Conservation (phyloP, 2,797 vertebrate genomes). For the Sebastes melanostomus region DNA sequence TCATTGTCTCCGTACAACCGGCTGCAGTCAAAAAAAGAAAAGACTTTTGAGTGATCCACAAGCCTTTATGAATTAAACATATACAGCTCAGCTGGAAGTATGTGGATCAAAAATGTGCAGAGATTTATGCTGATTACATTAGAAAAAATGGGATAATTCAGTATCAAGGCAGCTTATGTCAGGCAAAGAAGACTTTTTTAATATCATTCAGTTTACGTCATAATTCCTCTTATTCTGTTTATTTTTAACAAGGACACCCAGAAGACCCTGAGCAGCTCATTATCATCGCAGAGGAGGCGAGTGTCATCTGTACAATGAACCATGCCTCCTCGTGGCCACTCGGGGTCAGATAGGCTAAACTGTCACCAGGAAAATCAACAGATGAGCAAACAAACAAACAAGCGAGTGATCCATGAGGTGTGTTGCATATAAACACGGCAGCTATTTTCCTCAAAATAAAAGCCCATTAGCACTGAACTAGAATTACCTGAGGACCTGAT, state of each 20-base stretch:
- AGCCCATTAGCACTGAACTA: not conserved
- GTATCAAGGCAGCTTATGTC: conserved; percentile 11
- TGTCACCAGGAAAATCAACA: not conserved
- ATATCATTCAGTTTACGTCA: conserved; percentile 13
- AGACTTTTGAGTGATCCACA: conserved; percentile 44
- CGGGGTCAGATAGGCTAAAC: conserved; percentile 12
- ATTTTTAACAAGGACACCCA: not conserved
- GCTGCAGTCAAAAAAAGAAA: conserved; percentile 42
- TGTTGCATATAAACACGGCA: not conserved
- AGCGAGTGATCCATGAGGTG: not conserved
- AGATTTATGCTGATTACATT: conserved; percentile 45
- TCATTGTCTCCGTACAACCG: conserved; percentile 50
- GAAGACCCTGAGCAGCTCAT: conserved; percentile 6
- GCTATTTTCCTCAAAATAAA: not conserved
- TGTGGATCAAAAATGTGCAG: conserved; percentile 54
- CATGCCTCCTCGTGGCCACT: not conserved
- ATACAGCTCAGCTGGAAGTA: conserved; percentile 61
- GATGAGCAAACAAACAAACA: conserved; percentile 3
- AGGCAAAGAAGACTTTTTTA: not conserved
- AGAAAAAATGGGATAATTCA: conserved; percentile 9
- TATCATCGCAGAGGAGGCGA: conserved; percentile 2
- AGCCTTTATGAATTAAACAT: conserved; percentile 75
- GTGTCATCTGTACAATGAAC: conserved; percentile 2
- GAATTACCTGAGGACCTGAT: not conserved
- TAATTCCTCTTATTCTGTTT: not conserved